Base-by-base conservation (phyloP, 2,113 vertebrate species). In the Oncorhynchus tshawytscha region DNA sequence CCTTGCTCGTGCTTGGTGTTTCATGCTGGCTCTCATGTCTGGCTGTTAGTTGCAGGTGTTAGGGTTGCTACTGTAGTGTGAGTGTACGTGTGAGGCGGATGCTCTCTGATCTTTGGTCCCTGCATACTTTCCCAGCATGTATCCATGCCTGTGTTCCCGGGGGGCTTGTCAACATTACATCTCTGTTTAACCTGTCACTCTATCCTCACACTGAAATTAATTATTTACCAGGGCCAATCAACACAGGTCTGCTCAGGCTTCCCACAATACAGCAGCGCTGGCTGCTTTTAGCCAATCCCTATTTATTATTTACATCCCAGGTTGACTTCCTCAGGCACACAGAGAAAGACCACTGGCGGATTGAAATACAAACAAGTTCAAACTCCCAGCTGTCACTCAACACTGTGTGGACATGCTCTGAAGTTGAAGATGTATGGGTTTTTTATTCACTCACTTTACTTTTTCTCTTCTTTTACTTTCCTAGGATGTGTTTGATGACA, bases 211-310 rank as follows among this genome's bases (percentile, higher is more conserved):
- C 31, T 66, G 39, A n/a, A n/a, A 72, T 78, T 15, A 75, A 81
- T 75, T 75, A 79, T 82, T 79, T 76, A 82, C 48, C 73, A 24
- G 20, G n/a, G 70, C 74, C 74, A 78, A 78, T 70, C 39, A 39
- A 39, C 72, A 39, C 39, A 39, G 39, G 39, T 0, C 39, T 39
- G 39, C 39, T 9, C 39, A 9, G 39, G 39, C 39, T 39, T 39
- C 39, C 39, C 39, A 78, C 34, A 75, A 57, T 62, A 25, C 49
- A 54, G 25, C 51, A 72, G 78, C 66, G 48, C 31, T 65, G n/a
- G 48, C 31, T 65, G n/a, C 29, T 78, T 77, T 78, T 80, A 74
- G 70, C 39, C 39, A 22, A 22, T 7, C 39, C 15, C 5, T 51
- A 84, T 84, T 31, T 74, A 81, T 76, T 67, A 84, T 81, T 78